phyloP scores from a whole-genome alignment of 2,797 vertebrate species.

The Microctenopoma lineatum region DNA sequence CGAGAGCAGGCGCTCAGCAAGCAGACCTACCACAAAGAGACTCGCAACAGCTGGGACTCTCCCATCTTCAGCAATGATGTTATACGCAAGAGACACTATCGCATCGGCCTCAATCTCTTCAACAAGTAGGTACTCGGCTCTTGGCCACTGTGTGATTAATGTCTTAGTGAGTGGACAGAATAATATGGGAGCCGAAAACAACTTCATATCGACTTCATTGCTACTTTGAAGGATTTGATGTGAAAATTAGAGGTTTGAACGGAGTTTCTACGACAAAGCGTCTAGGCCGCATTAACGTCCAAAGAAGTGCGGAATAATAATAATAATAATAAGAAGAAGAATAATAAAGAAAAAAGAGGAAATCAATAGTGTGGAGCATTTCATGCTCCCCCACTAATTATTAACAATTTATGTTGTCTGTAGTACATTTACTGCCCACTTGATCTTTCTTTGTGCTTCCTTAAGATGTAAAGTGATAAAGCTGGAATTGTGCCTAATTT shows the following conservation, averaged over 20 bases:
- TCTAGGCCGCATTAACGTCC: too few species aligned
- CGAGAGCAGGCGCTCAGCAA: constrained; percentile 96
- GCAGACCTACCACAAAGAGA: constrained; percentile 98
- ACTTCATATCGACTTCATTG: constrained; percentile 3
- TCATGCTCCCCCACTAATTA: too few species aligned
- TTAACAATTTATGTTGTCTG: too few species aligned
- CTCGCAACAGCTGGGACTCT: constrained; percentile 98
- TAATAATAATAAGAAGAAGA: too few species aligned
- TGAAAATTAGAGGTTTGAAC: too few species aligned
- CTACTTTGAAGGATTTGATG: not conserved
- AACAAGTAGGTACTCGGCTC: constrained; percentile 91
- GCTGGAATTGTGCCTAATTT: too few species aligned
- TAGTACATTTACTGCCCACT: too few species aligned
- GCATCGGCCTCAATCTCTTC: constrained; percentile 97
- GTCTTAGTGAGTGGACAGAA: not conserved
- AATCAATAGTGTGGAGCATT: too few species aligned
- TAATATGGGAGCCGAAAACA: not conserved
- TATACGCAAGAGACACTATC: constrained; percentile 95
- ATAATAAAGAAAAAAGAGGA: too few species aligned
- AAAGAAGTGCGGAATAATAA: too few species aligned
- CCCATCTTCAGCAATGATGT: constrained; percentile 97
- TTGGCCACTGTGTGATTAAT: constrained; percentile 19
- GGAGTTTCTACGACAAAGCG: too few species aligned
- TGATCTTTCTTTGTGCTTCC: too few species aligned
- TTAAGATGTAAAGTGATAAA: not conserved